phyloP scores from a whole-genome alignment of 2,797 vertebrate species.

The Perodicticus potto region DNA sequence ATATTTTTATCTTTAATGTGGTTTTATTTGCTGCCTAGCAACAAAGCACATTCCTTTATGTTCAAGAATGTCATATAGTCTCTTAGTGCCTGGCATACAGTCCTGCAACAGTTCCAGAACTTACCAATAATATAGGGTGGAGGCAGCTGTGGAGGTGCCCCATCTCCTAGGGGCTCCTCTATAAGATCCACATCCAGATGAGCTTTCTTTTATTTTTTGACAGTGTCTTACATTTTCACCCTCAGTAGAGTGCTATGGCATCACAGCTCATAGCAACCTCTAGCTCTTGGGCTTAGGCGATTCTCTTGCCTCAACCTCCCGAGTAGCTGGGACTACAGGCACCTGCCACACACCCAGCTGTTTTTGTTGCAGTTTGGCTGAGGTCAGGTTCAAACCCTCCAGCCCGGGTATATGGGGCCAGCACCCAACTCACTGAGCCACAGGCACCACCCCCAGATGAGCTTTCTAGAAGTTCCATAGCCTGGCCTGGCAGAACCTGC shows the following conservation, averaged over 20 bases:
- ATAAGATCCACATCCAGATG: neutral
- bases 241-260: too few relatives aligned
- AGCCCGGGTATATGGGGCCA: too few relatives aligned
- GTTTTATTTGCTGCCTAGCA: neutral
- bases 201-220: neutral
- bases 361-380: too few relatives aligned
- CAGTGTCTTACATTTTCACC: too few relatives aligned
- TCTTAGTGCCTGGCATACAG: neutral
- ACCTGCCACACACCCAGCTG: too few relatives aligned
- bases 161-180: neutral
- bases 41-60: neutral
- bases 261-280: too few relatives aligned
- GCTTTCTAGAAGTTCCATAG: neutral
- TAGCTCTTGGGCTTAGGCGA: too few relatives aligned
- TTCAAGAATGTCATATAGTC: neutral
- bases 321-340: too few relatives aligned
- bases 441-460: neutral
- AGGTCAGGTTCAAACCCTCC: too few relatives aligned
- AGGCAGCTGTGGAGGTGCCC: neutral
- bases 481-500: neutral
- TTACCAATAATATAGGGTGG: neutral
- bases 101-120: neutral
- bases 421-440: too few relatives aligned
- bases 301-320: too few relatives aligned
- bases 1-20: neutral